Evolutionary conservation across 2,888 invertebrate species (phyloP), one percentile per base, ranked within the genome.

Genomic region (Halictus ligatus): DNA sequence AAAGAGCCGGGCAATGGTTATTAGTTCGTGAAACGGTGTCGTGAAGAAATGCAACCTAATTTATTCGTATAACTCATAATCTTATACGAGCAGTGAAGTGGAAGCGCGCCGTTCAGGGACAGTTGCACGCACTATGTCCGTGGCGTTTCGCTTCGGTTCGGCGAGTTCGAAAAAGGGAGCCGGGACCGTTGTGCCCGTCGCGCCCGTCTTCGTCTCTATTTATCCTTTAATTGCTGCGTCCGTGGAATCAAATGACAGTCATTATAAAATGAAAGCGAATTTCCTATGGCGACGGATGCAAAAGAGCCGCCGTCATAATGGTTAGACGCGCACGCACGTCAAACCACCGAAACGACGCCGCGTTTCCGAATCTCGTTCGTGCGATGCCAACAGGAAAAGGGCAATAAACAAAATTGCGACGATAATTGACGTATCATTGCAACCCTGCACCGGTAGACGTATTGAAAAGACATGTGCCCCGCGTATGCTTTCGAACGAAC

Each of bases 211-310:
- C 43, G 21, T 40, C 71, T 43, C 71, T 43, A 43, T 71, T 71
- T 43, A 43, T 21, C 13, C 40, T n/a, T 71, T 71, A 71, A 71
- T 71, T 71, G 71, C 43, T 43, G 43, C 7, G 71, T 71, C 71
- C 21, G 48, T 43, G 43, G 13, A 18, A 46, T 21, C 4, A 75
- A 64, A 75, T 72, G 40, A 72, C 54, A 15, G 80, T 78, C 54
- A 80, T 87, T 76, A 84, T 7, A 43, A n/a, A 58, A 75, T 29
- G 77, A 86, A 67, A n/a, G 43, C 13, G 71, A 71, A 50, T 54
- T n/a, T 85, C 46, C 60, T 71, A 71, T 43, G n/a, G 25, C 21
- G 40, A 46, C 15, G 35, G 67, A 67, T n/a, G 40, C 21, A 35
- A 35, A n/a, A 40, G 58, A 29, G 29, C 60, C 60, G 25, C 15